phyloP scores from a whole-genome alignment of 2,797 vertebrate genomes.

The Xerus rutilus region DNA sequence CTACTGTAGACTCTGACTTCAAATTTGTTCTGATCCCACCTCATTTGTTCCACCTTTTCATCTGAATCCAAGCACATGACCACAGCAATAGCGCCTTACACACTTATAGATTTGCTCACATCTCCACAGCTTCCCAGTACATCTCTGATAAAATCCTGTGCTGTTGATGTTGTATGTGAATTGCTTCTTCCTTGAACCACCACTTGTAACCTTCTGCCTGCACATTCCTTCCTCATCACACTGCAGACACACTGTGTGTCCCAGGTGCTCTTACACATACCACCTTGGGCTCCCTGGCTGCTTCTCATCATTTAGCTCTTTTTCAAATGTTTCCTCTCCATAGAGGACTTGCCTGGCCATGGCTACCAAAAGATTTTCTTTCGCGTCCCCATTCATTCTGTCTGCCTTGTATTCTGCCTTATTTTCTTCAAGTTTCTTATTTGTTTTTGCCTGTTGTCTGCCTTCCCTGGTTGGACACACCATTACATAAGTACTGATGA shows the following conservation, averaged over 20 bases:
- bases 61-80: rapidly evolving
- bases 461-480: background rate
- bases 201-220: rapidly evolving
- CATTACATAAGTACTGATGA: background rate
- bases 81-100: rapidly evolving
- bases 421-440: background rate
- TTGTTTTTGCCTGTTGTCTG: background rate
- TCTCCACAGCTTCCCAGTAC: background rate
- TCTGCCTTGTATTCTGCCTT: background rate
- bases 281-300: background rate
- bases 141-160: background rate
- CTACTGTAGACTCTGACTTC: background rate
- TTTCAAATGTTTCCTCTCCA: background rate
- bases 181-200: rapidly evolving
- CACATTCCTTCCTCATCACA: no score
- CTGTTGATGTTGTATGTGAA: no score
- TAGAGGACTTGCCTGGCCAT: background rate
- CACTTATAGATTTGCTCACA: background rate
- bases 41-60: no score
- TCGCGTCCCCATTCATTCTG: background rate
- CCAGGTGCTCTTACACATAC: rapidly evolving
- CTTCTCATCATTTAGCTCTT: background rate
- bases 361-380: background rate
- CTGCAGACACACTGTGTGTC: rapidly evolving
- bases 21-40: background rate